Conservation (phyloP, 1,140 invertebrate species). For the Ectropis grisescens region DNA sequence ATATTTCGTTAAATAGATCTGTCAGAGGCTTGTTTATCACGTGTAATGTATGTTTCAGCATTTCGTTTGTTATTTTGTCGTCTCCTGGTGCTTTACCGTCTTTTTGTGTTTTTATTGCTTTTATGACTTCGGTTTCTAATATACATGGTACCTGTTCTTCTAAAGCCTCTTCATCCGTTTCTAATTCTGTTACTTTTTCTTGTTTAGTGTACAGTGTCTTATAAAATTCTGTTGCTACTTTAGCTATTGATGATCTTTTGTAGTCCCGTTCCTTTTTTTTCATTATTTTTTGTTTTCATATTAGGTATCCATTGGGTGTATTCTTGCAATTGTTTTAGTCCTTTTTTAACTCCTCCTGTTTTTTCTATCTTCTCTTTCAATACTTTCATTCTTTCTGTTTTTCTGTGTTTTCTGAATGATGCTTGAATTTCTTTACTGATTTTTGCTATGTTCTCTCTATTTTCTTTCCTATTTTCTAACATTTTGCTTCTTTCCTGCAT, state of each 20-base stretch:
- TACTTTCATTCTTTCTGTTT: constrained; percentile 9
- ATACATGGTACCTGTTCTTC: constrained; percentile 11
- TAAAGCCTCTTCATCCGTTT: not conserved
- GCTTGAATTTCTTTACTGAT: constrained; percentile 19
- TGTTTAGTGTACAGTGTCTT: constrained; percentile 10
- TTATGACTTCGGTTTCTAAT: constrained; percentile 12
- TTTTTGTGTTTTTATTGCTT: constrained; percentile 15
- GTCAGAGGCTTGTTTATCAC: constrained; percentile 5
- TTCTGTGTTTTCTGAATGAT: constrained; percentile 14
- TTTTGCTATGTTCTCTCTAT: constrained; percentile 10
- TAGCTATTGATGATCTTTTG: constrained; percentile 12
- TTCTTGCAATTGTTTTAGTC: constrained; percentile 16
- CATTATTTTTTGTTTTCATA: constrained; percentile 11
- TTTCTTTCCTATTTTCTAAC: constrained; percentile 15
- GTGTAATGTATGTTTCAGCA: constrained; percentile 6
- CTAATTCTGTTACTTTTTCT: constrained; percentile 2
- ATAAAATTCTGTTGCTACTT: constrained; percentile 17
- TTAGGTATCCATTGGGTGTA: constrained; percentile 15
- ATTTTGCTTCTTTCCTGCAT: constrained; percentile 14
- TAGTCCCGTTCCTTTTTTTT: constrained; percentile 3
- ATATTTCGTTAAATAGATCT: constrained; percentile 9
- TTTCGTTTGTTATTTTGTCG: constrained; percentile 11
- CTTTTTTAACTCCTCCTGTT: constrained; percentile 18
- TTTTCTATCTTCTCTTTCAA: constrained; percentile 14
- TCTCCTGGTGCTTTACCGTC: constrained; percentile 9